Evolutionary conservation across 2,113 vertebrate species (phyloP).

Genomic region (Bubalus kerabau): DNA sequence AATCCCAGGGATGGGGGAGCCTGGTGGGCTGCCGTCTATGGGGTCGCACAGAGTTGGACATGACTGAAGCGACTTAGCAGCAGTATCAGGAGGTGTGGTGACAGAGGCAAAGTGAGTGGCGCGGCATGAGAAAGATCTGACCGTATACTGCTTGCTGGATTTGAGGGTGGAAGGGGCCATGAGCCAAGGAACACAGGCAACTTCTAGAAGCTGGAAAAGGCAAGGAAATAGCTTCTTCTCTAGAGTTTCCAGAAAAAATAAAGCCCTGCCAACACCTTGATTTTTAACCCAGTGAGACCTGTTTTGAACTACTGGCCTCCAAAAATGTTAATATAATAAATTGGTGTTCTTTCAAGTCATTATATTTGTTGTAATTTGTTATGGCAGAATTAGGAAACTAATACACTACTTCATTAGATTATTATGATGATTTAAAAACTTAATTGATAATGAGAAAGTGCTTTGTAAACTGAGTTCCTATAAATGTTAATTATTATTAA

Average conservation of each 20-base stretch:
- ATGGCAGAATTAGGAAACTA: not conserved
- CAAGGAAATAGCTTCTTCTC: not conserved
- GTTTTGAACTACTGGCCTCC: not conserved
- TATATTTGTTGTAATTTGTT: not conserved
- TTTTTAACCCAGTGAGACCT: not conserved
- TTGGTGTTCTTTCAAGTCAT: not conserved
- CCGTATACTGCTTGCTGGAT: rapidly evolving
- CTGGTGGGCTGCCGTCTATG: no score
- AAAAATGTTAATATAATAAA: not conserved
- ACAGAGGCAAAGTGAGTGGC: not conserved
- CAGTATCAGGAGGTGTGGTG: not conserved
- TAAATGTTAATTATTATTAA: constrained; percentile 51
- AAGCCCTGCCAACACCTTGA: not conserved
- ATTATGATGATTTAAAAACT: not conserved
- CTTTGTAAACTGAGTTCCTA: constrained; percentile 18
- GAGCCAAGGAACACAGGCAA: not conserved
- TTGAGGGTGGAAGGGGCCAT: not conserved
- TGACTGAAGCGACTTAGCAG: no score
- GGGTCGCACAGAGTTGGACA: no score
- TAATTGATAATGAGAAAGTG: constrained; percentile 28
- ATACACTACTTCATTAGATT: not conserved
- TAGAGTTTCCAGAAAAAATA: not conserved
- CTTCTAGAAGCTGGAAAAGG: not conserved
- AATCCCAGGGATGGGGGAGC: no score
- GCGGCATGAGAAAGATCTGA: not conserved